phyloP scores from a whole-genome alignment of 64 coral and sea anemone genomes.

The Exaiptasia diaphana region DNA sequence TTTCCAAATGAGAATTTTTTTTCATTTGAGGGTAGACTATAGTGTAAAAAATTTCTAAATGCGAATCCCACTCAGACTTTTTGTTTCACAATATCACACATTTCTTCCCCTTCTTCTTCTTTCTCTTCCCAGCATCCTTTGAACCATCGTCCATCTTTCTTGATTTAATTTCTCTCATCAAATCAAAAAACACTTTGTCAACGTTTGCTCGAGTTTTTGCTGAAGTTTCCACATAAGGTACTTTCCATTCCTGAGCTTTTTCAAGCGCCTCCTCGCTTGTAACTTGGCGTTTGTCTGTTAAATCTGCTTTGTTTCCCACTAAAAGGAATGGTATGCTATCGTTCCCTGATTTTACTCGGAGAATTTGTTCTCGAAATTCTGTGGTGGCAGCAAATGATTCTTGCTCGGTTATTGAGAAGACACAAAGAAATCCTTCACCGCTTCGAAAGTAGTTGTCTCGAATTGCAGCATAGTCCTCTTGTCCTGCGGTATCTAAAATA shows the following conservation, averaged over 20 bases:
- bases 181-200: slow-evolving; percentile 98
- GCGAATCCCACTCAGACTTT: too few relatives aligned
- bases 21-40: too few relatives aligned
- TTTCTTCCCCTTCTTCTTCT: slow-evolving; percentile 62
- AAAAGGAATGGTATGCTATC: slow-evolving; percentile 96
- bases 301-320: slow-evolving; percentile 96
- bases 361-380: slow-evolving; percentile 96
- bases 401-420: slow-evolving; percentile 93
- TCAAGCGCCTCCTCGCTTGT: slow-evolving; percentile 76
- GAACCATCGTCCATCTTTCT: slow-evolving; percentile 92
- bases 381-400: slow-evolving; percentile 94
- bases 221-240: slow-evolving; percentile 92
- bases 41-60: too few relatives aligned
- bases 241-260: slow-evolving; percentile 89
- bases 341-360: slow-evolving; percentile 91
- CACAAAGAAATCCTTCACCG: slow-evolving; percentile 97
- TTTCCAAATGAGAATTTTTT: too few relatives aligned
- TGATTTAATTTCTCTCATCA: slow-evolving; percentile 96
- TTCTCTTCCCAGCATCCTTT: slow-evolving; percentile 63
- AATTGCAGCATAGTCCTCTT: slow-evolving; percentile 99
- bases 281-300: slow-evolving; percentile 94
- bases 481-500: slow-evolving; percentile 94
- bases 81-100: slow-evolving; percentile 82
- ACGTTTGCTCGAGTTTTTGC: slow-evolving; percentile 97
- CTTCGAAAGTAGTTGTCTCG: slow-evolving; percentile 99